These are phyloP conservation scores for Pterocles gutturalis DNA, from an alignment of 2,113 vertebrate species.

Conservation along the genomic window DNA sequence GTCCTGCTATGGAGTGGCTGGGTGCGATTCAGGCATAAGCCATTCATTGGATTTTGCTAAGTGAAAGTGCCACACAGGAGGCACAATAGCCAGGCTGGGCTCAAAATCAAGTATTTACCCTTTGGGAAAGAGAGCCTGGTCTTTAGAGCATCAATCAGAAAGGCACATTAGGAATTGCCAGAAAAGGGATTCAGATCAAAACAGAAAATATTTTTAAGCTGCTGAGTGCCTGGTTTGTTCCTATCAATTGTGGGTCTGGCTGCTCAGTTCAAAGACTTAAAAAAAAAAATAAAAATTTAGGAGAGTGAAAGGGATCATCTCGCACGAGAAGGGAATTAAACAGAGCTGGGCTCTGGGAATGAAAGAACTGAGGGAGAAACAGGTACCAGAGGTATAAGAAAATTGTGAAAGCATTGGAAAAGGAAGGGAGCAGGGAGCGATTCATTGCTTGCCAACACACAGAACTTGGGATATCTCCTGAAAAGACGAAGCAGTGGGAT, in stretches of 20 bases:
- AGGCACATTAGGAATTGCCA: not conserved
- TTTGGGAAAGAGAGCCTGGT: not conserved
- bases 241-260: not conserved
- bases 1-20: not conserved
- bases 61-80: not conserved
- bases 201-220: not conserved
- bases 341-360: not conserved
- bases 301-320: not conserved
- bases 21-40: not conserved
- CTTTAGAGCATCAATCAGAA: not conserved
- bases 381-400: fast-evolving
- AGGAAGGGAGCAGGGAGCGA: not conserved
- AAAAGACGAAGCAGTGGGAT: not conserved
- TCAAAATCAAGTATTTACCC: not conserved
- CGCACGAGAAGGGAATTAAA: not conserved
- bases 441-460: not conserved
- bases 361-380: not conserved
- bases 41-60: not conserved
- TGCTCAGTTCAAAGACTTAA: not conserved
- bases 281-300: not conserved
- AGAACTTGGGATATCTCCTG: not conserved
- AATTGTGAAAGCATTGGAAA: fast-evolving
- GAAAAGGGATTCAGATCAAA: not conserved
- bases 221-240: not conserved
- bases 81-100: not conserved